phyloP scores from a whole-genome alignment of 2,797 vertebrate genomes.

The Danio jaintianensis region DNA sequence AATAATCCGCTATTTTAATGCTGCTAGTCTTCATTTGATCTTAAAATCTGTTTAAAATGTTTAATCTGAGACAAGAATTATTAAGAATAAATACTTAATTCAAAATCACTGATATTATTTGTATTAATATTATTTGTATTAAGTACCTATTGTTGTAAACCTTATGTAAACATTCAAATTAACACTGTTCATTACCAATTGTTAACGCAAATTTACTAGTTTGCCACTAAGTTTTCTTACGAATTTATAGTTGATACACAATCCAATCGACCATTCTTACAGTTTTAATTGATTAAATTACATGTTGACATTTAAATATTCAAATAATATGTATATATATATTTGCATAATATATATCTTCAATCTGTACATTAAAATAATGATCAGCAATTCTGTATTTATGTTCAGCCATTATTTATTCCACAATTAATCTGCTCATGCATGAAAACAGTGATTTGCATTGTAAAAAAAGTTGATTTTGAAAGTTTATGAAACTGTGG shows the following conservation, averaged over 20 bases:
- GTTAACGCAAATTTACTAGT: too few relatives aligned
- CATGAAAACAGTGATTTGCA: background rate
- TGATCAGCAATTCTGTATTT: background rate
- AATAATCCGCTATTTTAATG: background rate
- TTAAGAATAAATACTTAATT: background rate
- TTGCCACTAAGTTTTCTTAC: background rate
- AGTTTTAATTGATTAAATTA: too few relatives aligned
- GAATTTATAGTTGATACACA: background rate
- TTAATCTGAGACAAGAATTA: background rate
- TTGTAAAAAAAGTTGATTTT: background rate
- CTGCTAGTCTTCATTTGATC: background rate
- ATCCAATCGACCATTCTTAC: background rate
- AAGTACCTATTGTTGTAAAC: too few relatives aligned
- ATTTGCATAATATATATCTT: too few relatives aligned
- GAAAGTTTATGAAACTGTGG: background rate
- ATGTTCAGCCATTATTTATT: background rate
- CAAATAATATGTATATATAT: too few relatives aligned
- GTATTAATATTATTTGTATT: background rate
- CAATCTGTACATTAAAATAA: too few relatives aligned
- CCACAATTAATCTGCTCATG: background rate
- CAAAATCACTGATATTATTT: background rate
- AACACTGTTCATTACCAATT: background rate
- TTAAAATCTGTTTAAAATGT: background rate
- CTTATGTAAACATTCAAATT: background rate
- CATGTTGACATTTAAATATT: too few relatives aligned